A percentile compares a stretch with the other conserved stretches of the same genome.
These are phyloP conservation scores for Drosophila elegans DNA, from an alignment of 1,140 invertebrate genomes.

Conservation along the genomic window DNA sequence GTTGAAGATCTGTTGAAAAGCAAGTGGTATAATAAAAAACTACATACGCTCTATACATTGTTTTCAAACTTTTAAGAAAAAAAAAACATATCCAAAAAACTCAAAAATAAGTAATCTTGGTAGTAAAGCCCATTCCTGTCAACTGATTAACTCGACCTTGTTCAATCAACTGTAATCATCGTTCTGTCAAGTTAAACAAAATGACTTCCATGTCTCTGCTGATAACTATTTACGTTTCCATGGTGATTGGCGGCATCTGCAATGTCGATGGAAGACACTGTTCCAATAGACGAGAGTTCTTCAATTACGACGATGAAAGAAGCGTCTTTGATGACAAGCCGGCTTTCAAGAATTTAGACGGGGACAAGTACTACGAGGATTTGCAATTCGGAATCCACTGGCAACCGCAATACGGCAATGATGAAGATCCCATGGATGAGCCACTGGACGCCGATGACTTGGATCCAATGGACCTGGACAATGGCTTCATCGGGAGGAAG, in stretches of 20 bases:
- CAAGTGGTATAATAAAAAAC: too few relatives aligned
- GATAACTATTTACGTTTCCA: background rate
- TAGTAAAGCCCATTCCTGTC: background rate
- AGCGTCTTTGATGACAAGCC: background rate
- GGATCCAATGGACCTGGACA: background rate
- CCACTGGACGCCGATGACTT: background rate
- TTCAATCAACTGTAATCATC: background rate
- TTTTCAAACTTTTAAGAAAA: too few relatives aligned
- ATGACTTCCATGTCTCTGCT: constrained; percentile 6
- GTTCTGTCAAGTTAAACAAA: background rate
- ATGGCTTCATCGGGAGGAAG: background rate
- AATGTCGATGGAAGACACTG: background rate
- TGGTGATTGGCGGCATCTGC: background rate
- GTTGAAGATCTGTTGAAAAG: too few relatives aligned
- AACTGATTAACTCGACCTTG: background rate
- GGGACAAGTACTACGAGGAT: too few relatives aligned
- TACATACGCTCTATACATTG: too few relatives aligned
- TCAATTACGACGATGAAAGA: constrained; percentile 3
- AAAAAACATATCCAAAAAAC: too few relatives aligned
- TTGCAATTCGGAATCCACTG: too few relatives aligned
- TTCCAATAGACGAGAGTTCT: background rate
- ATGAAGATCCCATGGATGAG: background rate
- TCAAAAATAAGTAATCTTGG: too few relatives aligned
- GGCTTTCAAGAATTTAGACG: too few relatives aligned
- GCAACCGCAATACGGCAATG: background rate